A percentile compares a stretch with the other conserved stretches of the same genome.
These are phyloP conservation scores for Tetheella fluctuosa DNA, from an alignment of 2,888 invertebrate species.

Conservation along the genomic window DNA sequence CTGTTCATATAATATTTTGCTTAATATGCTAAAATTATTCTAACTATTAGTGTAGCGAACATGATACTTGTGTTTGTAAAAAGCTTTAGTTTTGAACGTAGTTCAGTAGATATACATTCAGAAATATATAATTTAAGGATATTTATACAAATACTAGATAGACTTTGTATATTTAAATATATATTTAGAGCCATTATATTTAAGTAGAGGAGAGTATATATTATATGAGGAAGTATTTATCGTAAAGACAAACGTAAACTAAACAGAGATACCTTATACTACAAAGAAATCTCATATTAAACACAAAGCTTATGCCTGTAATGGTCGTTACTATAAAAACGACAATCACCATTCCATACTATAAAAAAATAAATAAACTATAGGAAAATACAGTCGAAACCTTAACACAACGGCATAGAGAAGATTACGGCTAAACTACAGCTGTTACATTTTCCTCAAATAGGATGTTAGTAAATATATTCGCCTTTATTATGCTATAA, in stretches of 20 bases:
- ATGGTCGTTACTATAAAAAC: constrained; percentile 1
- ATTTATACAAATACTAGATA: too few species aligned
- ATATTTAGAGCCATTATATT: too few species aligned
- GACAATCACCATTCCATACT: not conserved
- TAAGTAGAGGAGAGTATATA: too few species aligned
- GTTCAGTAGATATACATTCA: too few species aligned
- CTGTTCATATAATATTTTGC: not conserved
- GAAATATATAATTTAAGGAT: too few species aligned
- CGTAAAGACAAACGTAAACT: not conserved
- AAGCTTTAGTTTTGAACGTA: not conserved
- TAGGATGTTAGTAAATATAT: not conserved
- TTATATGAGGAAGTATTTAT: too few species aligned
- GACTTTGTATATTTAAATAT: too few species aligned
- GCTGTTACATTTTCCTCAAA: not conserved
- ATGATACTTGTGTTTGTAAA: not conserved
- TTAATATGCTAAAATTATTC: not conserved
- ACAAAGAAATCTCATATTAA: not conserved
- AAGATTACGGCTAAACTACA: not conserved
- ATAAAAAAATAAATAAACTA: constrained; percentile 3
- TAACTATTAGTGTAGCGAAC: not conserved
- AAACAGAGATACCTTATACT: constrained; percentile 5
- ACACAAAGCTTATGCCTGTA: not conserved
- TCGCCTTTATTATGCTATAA: not conserved
- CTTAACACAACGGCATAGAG: not conserved
- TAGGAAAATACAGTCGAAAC: not conserved